Base-by-base conservation (phyloP, 2,113 vertebrate species). In the Panthera tigris region DNA sequence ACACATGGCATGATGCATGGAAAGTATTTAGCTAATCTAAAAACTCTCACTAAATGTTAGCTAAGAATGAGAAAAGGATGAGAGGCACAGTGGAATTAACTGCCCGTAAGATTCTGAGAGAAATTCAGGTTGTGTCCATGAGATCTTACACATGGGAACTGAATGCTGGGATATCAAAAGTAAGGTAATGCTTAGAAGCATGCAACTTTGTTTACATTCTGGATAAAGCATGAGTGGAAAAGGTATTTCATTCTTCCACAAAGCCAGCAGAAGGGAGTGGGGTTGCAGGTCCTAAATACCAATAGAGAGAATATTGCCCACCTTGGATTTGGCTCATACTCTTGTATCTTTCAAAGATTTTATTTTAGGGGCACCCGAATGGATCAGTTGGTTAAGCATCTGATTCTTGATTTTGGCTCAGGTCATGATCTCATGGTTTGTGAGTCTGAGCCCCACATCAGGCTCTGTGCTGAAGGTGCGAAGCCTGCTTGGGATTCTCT, bases 21-120 rank as follows among this genome's bases (percentile, higher is more conserved):
- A 80, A 84, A 97, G 41, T 57, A 91, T 57, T 84, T 95, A 84
- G 55, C 16, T 84, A 48, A 92, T 39, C 27, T 82, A 92, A 50
- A 76, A 74, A 33, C 69, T 52, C 78, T 89, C 50, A 92, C 48
- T 83, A 79, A 95, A 36, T 85, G 65, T 3, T 78, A 78, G 27
- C 5, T 57, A 82, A 92, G n/a, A 82, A 90, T 52, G 50, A 73
- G 36, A 52, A 92, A 94, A 85, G 0, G 16, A 81, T 55, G 69
- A 81, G 68, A 85, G 36, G 19, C 6, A 71, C 18, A 55, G 12
- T 66, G 50, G n/a, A 89, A 89, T 94, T 45, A 93, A 85, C 21
- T 91, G 15, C n/a, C n/a, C n/a, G 76, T 65, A 76, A 81, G n/a
- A 69, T 83, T 66, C 14, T 69, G 36, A 93, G 78, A 41, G 15